phyloP scores from a whole-genome alignment of 2,797 vertebrate genomes.

The Urosaurus nigricauda region DNA sequence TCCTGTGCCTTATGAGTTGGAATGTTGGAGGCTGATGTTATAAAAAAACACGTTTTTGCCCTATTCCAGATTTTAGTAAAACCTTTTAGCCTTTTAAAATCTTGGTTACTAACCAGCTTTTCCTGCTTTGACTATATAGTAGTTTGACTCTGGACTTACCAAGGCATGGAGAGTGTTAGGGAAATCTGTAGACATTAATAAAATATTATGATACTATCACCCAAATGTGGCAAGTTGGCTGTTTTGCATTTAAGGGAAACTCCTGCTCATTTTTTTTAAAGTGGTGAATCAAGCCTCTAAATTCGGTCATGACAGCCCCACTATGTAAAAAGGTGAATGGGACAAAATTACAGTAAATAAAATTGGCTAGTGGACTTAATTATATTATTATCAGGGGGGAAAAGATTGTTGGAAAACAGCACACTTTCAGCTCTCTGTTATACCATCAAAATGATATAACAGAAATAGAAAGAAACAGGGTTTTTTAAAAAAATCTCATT shows the following conservation, averaged over 20 bases:
- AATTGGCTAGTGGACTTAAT: background rate
- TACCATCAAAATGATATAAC: background rate
- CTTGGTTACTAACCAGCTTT: background rate
- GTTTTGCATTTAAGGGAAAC: background rate
- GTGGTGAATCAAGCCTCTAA: background rate
- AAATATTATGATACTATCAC: background rate
- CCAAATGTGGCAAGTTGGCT: background rate
- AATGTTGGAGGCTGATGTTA: background rate
- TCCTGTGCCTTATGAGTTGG: slow-evolving; percentile 20
- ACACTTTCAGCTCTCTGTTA: background rate
- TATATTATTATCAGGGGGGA: slow-evolving; percentile 6
- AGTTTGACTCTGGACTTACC: background rate
- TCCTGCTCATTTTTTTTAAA: background rate
- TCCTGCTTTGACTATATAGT: background rate
- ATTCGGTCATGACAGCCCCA: background rate
- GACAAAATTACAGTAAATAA: background rate
- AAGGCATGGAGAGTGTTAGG: background rate
- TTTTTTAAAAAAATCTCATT: background rate
- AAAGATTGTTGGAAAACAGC: background rate
- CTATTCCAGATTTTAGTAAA: background rate
- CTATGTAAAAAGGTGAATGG: background rate
- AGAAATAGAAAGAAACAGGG: background rate
- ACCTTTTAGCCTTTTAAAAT: background rate
- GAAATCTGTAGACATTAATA: background rate
- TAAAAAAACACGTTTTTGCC: slow-evolving; percentile 36